A percentile compares a stretch with the other conserved stretches of the same genome.
Evolutionary conservation across 2,113 vertebrate species (phyloP).

Genomic region (Prunella himalayana): DNA sequence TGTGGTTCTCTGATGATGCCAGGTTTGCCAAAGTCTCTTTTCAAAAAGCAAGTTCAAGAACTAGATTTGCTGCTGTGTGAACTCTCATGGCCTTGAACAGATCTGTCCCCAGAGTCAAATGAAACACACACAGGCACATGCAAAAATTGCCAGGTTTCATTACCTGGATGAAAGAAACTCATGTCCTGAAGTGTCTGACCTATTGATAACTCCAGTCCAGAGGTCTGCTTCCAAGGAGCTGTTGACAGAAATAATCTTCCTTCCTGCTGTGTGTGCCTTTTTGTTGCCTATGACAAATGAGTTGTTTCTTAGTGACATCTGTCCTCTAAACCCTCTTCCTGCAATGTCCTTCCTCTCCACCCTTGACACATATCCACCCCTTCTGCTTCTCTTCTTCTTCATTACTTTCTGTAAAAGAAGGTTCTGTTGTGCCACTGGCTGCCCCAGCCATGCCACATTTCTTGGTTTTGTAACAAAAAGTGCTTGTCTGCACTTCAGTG

Average conservation of each 20-base stretch:
- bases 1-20: not conserved
- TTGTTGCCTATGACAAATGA: not conserved
- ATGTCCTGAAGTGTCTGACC: not conserved
- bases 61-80: not conserved
- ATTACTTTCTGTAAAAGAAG: not conserved
- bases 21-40: not conserved
- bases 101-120: not conserved
- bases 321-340: not conserved
- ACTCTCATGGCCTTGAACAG: not conserved
- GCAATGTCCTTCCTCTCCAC: not conserved
- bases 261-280: not conserved
- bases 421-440: not conserved
- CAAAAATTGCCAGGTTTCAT: not conserved
- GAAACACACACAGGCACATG: fast-evolving
- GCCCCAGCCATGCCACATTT: not conserved
- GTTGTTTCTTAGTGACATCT: not conserved
- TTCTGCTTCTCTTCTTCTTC: not conserved
- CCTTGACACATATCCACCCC: not conserved
- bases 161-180: not conserved
- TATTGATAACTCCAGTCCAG: not conserved
- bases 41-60: not conserved
- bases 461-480: not conserved
- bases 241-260: not conserved
- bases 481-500: not conserved
- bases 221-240: not conserved